These are phyloP conservation scores for Lerista edwardsae DNA, from an alignment of 2,797 vertebrate species.

Conservation along the genomic window DNA sequence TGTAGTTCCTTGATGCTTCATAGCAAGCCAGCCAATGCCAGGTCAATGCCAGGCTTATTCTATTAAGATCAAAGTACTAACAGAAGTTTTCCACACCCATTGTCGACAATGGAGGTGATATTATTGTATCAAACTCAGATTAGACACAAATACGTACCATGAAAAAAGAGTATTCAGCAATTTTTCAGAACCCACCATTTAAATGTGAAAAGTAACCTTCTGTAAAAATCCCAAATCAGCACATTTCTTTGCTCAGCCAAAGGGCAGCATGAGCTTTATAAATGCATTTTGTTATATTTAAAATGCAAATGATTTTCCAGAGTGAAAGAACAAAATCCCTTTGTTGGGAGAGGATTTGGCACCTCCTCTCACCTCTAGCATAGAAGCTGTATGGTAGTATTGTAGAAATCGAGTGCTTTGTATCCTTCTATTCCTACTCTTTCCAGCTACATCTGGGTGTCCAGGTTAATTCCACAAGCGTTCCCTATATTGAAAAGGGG, in stretches of 20 bases:
- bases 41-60: background rate
- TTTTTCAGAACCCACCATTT: constrained; percentile 15
- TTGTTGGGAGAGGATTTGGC: constrained; percentile 11
- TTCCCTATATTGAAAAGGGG: constrained; percentile 2
- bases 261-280: constrained; percentile 32
- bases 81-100: constrained; percentile 1
- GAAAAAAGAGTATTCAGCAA: constrained; percentile 41
- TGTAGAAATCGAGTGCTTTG: background rate
- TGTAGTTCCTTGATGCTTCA: background rate
- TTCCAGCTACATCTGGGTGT: background rate
- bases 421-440: background rate
- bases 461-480: background rate
- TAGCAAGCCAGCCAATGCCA: background rate
- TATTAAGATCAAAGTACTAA: constrained; percentile 31
- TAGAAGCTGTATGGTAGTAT: background rate
- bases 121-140: constrained; percentile 34
- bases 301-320: constrained; percentile 45
- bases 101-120: constrained; percentile 13
- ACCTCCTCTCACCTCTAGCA: constrained; percentile 28
- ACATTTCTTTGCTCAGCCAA: constrained; percentile 38
- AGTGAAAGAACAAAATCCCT: constrained; percentile 35
- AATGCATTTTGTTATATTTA: constrained; percentile 39
- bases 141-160: constrained; percentile 26
- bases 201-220: constrained; percentile 44
- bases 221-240: constrained; percentile 38